Percentiles rank a stretch among this genome's conserved stretches.
Evolutionary conservation across 2,888 invertebrate species (phyloP).

Genomic region (Meteorus colon): DNA sequence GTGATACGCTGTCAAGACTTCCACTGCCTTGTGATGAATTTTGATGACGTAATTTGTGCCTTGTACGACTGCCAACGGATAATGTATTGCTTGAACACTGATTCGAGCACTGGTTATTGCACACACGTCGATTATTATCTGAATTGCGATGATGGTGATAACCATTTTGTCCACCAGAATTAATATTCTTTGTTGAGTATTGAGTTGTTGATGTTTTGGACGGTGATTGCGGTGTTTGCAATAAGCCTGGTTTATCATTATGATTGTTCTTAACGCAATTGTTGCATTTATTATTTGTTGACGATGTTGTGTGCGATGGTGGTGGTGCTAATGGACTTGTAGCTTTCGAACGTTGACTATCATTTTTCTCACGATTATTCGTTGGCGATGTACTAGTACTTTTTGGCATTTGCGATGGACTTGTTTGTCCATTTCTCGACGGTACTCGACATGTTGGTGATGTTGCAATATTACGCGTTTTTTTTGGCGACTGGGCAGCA

Average conservation of each 20-base stretch:
- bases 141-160: conserved; percentile 54
- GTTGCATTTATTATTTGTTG: conserved; percentile 62
- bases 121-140: conserved; percentile 64
- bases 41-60: conserved; percentile 72
- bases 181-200: conserved; percentile 65
- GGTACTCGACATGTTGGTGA: conserved; percentile 68
- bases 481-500: conserved; percentile 65
- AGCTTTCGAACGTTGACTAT: conserved; percentile 37
- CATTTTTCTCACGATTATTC: conserved; percentile 56
- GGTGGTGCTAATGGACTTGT: conserved; percentile 64
- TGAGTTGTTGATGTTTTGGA: conserved; percentile 65
- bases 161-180: conserved; percentile 56
- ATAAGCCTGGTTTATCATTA: conserved; percentile 65
- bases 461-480: conserved; percentile 67
- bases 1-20: conserved; percentile 70
- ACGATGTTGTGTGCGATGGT: not conserved
- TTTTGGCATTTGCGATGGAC: conserved; percentile 67
- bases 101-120: conserved; percentile 66
- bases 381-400: conserved; percentile 62
- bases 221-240: conserved; percentile 68
- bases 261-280: conserved; percentile 69
- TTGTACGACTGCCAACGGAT: conserved; percentile 64
- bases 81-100: conserved; percentile 65
- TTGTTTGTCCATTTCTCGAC: conserved; percentile 69
- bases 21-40: conserved; percentile 74